Percentiles rank a stretch among this genome's conserved stretches.
Conservation (phyloP, 1,140 invertebrate genomes). For the Hormaphis cornu region DNA sequence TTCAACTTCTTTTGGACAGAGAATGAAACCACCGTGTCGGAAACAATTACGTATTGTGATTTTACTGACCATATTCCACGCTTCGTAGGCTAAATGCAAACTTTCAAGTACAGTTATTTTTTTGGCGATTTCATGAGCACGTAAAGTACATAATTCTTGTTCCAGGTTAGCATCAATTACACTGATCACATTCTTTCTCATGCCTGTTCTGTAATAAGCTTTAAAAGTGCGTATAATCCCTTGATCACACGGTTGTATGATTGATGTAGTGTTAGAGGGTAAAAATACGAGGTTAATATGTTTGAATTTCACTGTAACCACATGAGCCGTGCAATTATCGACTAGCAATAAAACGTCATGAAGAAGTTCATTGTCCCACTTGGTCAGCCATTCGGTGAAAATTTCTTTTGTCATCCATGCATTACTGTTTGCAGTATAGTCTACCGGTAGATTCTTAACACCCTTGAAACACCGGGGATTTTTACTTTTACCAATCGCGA, state of each 20-base stretch:
- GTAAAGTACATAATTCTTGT: background rate
- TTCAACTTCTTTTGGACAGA: background rate
- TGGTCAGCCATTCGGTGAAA: background rate
- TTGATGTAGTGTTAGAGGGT: constrained; percentile 42
- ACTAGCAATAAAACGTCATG: constrained; percentile 38
- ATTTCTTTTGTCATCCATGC: constrained; percentile 33
- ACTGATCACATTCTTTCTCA: background rate
- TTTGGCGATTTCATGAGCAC: constrained; percentile 34
- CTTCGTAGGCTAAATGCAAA: constrained; percentile 4
- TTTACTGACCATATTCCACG: background rate
- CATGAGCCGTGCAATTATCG: constrained; percentile 43
- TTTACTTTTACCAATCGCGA: constrained; percentile 29
- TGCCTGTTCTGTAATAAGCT: background rate
- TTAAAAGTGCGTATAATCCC: constrained; percentile 40
- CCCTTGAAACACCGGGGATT: constrained; percentile 27
- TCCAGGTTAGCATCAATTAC: background rate
- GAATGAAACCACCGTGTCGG: background rate
- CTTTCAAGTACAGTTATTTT: constrained; percentile 35
- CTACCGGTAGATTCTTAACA: constrained; percentile 16
- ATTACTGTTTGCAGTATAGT: constrained; percentile 20
- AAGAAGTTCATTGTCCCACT: background rate
- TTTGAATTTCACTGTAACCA: constrained; percentile 33
- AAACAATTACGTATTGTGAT: constrained; percentile 2
- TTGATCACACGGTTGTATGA: constrained; percentile 43
- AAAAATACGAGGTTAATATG: constrained; percentile 41